Percentiles rank a stretch among this genome's conserved stretches.
phyloP scores from a whole-genome alignment of 2,113 vertebrate genomes.

The Galemys pyrenaicus region DNA sequence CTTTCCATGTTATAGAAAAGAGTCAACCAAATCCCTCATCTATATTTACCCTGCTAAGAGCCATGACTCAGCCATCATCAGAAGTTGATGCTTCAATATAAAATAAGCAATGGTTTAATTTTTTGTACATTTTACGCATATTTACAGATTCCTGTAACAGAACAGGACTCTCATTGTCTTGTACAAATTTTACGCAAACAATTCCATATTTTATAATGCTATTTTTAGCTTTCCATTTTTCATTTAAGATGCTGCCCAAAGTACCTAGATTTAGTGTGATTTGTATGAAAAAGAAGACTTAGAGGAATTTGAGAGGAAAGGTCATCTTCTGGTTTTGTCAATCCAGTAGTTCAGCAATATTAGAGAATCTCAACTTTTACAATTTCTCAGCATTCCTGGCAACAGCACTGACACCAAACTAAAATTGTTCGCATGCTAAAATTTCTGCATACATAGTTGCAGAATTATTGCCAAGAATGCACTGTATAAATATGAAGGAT shows the following conservation, averaged over 20 bases:
- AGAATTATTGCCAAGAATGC: not conserved
- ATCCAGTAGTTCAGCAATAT: not conserved
- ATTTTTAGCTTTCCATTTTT: not conserved
- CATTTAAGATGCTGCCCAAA: not conserved
- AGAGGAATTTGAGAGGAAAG: not conserved
- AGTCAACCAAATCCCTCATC: not conserved
- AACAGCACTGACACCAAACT: not conserved
- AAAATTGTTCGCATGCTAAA: too few species aligned
- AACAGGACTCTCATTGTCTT: not conserved
- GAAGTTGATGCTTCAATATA: not conserved
- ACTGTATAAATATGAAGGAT: too few species aligned
- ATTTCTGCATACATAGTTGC: not conserved
- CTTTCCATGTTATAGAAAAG: not conserved
- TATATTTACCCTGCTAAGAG: not conserved
- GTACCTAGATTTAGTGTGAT: not conserved
- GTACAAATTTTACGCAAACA: not conserved
- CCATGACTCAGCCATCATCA: not conserved
- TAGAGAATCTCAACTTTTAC: not conserved
- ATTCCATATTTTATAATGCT: not conserved
- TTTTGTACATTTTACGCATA: not conserved
- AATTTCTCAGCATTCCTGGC: not conserved
- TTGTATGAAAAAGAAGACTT: not conserved
- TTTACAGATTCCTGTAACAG: not conserved
- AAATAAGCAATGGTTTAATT: not conserved
- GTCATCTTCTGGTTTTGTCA: not conserved